Percentiles rank a stretch among this genome's conserved stretches.
These are phyloP conservation scores for Protobothrops flavoviridis DNA, from an alignment of 2,113 vertebrate species.

Conservation along the genomic window DNA sequence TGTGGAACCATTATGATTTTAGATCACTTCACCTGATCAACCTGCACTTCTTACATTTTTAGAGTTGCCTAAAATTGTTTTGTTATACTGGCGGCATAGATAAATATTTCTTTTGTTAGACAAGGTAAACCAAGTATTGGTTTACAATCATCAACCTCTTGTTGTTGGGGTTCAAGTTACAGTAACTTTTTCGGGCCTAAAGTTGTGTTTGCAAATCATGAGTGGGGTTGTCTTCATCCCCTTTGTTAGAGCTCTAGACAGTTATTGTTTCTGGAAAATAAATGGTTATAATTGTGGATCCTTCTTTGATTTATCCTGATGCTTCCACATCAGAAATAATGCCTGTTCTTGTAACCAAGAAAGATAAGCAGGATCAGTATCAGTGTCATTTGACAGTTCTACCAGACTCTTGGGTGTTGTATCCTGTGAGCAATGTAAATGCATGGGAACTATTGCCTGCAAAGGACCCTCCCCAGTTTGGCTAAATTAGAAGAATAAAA, in stretches of 20 bases:
- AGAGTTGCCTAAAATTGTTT: background rate
- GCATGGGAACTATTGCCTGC: background rate
- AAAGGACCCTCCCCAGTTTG: background rate
- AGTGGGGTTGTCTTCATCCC: background rate
- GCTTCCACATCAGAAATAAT: background rate
- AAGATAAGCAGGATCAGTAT: background rate
- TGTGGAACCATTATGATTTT: no score
- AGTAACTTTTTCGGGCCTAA: background rate
- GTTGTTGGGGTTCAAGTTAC: background rate
- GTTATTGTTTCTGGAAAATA: background rate
- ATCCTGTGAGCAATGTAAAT: background rate
- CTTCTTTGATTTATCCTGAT: background rate
- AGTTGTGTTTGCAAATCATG: background rate
- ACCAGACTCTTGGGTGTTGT: background rate
- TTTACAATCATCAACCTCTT: background rate
- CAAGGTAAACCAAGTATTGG: no score
- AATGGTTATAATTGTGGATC: background rate
- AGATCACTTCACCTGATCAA: no score
- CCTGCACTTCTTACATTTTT: no score
- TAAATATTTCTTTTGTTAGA: no score
- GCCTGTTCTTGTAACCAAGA: background rate
- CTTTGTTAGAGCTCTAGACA: background rate
- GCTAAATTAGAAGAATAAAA: background rate
- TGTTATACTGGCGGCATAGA: no score
- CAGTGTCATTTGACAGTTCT: background rate